These are phyloP conservation scores for Oncorhynchus gorbuscha DNA, from an alignment of 2,113 vertebrate species.

Conservation along the genomic window DNA sequence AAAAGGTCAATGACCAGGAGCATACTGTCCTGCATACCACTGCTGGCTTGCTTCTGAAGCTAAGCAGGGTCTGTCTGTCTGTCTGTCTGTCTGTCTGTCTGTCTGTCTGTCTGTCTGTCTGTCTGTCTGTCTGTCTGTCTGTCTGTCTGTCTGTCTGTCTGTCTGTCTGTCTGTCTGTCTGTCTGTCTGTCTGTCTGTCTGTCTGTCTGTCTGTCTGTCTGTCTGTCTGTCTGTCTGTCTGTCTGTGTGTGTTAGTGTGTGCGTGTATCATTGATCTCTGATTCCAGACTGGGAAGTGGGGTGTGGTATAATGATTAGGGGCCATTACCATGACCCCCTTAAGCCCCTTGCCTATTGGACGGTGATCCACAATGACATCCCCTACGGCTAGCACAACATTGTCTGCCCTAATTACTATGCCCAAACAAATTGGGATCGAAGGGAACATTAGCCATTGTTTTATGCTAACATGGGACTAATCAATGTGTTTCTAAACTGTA, in stretches of 20 bases:
- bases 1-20: too few species aligned
- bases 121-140: background rate
- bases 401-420: slow-evolving; percentile 53
- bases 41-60: too few species aligned
- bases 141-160: background rate
- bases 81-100: too few species aligned
- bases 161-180: too few species aligned
- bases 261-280: background rate
- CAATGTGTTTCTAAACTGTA: slow-evolving; percentile 50
- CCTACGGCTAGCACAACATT: slow-evolving; percentile 63
- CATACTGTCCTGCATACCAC: too few species aligned
- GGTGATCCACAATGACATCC: slow-evolving; percentile 39
- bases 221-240: too few species aligned
- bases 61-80: background rate
- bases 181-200: too few species aligned
- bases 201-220: background rate
- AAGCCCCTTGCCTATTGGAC: too few species aligned
- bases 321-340: too few species aligned
- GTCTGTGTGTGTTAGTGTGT: too few species aligned
- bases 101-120: background rate
- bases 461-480: slow-evolving; percentile 47
- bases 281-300: too few species aligned
- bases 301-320: too few species aligned
- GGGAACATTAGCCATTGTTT: slow-evolving; percentile 43
- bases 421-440: slow-evolving; percentile 48